Base-by-base conservation (phyloP, 2,797 vertebrate genomes). In the Discoglossus pictus region DNA sequence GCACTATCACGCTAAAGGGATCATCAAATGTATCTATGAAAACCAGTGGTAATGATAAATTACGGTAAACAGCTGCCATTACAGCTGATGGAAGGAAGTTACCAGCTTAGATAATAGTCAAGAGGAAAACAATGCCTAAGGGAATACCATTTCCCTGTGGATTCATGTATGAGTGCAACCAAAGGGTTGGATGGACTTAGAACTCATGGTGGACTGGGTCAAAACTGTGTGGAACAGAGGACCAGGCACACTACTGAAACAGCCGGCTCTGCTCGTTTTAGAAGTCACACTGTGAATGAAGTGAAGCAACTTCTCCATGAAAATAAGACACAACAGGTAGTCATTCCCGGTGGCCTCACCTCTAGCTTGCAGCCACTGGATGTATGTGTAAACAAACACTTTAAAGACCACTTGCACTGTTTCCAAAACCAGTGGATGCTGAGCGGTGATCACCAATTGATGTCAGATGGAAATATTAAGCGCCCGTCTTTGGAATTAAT, bases 21-120 rank as follows among this genome's bases (percentile, higher is more conserved):
- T 44, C 42, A 40, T 40, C 38, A 4, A 40, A n/a, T 40, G 7
- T 40, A 40, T 40, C 38, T 40, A 40, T 40, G 38, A 44, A 44
- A 44, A 44, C n/a, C 42, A 44, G 42, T 44, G 1, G 42, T 44
- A 44, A 44, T 16, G 42, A 44, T n/a, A 1, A 1, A 44, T 16
- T 44, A 7, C 42, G n/a, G n/a, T n/a, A n/a, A n/a, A n/a, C n/a
- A n/a, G n/a, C 18, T 44, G 42, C 42, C 42, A 44, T 44, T n/a
- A n/a, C n/a, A n/a, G n/a, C n/a, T 44, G 16, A 44, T 44, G 42
- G n/a, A 44, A 44, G 42, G 15, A 44, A 44, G 42, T 44, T 44
- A 44, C 42, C 42, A 18, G 42, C 2, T 44, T 44, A 44, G 4
- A 44, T 44, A 1, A 2, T 44, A n/a, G n/a, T 40, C 2, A 43